Evolutionary conservation across 1,140 invertebrate species (phyloP), one percentile per base, ranked within the genome.

Genomic region (Ceratina calcarata): DNA sequence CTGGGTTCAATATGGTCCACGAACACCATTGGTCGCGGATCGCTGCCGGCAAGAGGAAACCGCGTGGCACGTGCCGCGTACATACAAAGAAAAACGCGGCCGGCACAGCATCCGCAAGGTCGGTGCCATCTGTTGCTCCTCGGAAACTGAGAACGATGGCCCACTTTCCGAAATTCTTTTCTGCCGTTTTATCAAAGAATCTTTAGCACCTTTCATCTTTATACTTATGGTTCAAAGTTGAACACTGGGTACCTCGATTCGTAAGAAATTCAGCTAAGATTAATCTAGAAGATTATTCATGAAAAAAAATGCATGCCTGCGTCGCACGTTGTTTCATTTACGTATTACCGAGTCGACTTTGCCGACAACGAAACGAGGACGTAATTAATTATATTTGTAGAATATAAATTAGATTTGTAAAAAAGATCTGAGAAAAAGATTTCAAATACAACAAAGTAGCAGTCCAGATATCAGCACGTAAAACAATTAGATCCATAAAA

Each of bases 91-190:
- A 72, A 72, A 49, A 62, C 70, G 70, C 70, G 70, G 58, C 37
- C 37, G 37, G 55, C 55, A n/a, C 70, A 72, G 70, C 70, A 62
- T 72, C 60, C 70, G 70, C 70, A 72, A 61, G 32, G 58, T 72
- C 60, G 70, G 37, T 72, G 45, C 70, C 70, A 72, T 72, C 70
- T 72, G 70, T 72, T 72, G 70, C 60, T 62, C 20, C 58, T 72
- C 45, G 58, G 70, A 72, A 72, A 72, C 70, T 45, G 70, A 62
- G 58, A 13, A 20, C 69, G 37, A 7, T 72, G 70, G 70, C 58
- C 70, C 70, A 72, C 60, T 62, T 72, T 37, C 20, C 22, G 24
- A 2, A 15, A 62, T 72, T 53, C 70, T 62, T 72, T 72, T 72
- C 70, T 58, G 60, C 37, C 27, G 45, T 53, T 72, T 24, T 27